Evolutionary conservation across 2,888 invertebrate species (phyloP).

Genomic region (Callimorpha dominula): DNA sequence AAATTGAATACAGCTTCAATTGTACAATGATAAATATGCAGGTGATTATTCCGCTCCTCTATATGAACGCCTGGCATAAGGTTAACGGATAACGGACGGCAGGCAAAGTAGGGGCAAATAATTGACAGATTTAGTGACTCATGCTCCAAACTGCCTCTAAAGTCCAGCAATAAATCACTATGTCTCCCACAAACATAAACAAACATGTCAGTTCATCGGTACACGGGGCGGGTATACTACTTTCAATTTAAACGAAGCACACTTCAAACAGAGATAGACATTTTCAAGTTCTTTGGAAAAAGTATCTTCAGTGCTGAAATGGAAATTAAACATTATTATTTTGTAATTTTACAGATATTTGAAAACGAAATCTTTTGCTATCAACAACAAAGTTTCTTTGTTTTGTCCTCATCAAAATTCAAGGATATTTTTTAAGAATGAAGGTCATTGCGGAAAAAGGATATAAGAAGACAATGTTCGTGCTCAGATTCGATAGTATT

Average conservation of each 20-base stretch:
- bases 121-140: slow-evolving; percentile 16
- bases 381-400: slow-evolving; percentile 28
- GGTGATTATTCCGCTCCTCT: neutral
- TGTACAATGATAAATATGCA: no score
- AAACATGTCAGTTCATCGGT: slow-evolving; percentile 4
- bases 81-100: no score
- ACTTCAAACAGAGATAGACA: slow-evolving; percentile 10
- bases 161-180: slow-evolving; percentile 15
- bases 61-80: no score
- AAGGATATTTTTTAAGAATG: slow-evolving; percentile 13
- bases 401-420: slow-evolving; percentile 28
- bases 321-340: slow-evolving; percentile 16
- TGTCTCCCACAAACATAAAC: slow-evolving; percentile 6
- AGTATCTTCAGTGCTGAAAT: slow-evolving; percentile 10
- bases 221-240: neutral
- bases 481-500: no score
- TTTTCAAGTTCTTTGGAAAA: neutral
- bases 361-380: slow-evolving; percentile 21
- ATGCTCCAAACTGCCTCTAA: neutral
- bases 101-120: neutral
- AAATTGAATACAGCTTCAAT: no score
- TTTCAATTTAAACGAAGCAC: slow-evolving; percentile 2
- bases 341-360: slow-evolving; percentile 26
- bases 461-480: no score
- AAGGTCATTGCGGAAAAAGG: no score